Evolutionary conservation across 2,113 vertebrate species (phyloP), one percentile per base, ranked within the genome.

Genomic region (Eudyptes chrysolophus): DNA sequence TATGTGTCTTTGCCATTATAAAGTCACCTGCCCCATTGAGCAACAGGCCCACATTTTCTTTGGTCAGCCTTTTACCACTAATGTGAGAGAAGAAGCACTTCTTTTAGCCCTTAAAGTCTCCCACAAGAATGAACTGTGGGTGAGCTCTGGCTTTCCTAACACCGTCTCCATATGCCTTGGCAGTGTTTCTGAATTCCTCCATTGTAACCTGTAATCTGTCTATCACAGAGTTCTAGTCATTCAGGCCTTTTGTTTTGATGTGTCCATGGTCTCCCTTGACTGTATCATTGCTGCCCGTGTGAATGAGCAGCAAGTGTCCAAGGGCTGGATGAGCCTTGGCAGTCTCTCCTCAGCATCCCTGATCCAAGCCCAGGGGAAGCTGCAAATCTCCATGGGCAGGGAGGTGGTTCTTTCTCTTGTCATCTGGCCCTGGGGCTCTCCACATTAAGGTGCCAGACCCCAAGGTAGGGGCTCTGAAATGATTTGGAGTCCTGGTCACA

Each of bases 221-320:
- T 21, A 0, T 55, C 44, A 44, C 2, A 1, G 49, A 54, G n/a
- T 32, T 74, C 27, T 36, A 32, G 16, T 36, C 3, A 0, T 61
- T 30, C 77, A 52, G 19, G 19, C 8, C 11, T 66, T 71, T 55
- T 65, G 7, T 90, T 65, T 3, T 52, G 46, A 42, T 20, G 29
- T 48, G n/a, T 13, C 44, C 2, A 0, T 22, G 13, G 18, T 77
- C 16, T 60, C 18, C 29, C n/a, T 40, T 42, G 38, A 40, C 68
- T 42, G 38, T 52, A 12, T 24, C 29, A 34, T 25, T 76, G 29
- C 48, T 54, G 49, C 11, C 51, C 24, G 1, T 38, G 38, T 12
- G 29, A 83, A 36, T 52, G 32, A 70, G 14, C 27, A 82, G 22
- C 34, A 48, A 40, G n/a, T 51, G 36, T 36, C 66, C 55, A 83